Evolutionary conservation across 2,888 invertebrate species (phyloP), one percentile per base, ranked within the genome.

Genomic region (Dromius quadrimaculatus): DNA sequence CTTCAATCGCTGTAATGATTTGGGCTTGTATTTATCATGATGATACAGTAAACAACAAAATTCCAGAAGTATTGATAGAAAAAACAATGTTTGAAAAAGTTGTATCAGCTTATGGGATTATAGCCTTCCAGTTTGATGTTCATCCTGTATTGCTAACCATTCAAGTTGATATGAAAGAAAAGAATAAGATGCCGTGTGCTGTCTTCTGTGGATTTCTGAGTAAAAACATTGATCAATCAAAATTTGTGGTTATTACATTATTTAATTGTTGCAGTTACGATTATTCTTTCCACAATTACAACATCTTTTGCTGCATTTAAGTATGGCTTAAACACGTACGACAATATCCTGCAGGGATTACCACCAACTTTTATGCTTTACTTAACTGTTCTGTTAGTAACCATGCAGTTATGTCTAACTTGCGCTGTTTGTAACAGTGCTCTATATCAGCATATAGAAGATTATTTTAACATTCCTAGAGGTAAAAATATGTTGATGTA

Each of bases 101-200:
- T 23, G 81, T 90, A 0, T 85, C 84, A 20, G 88, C 89, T 0
- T 91, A 90, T 73, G 90, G 90, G 45, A 87, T 90, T 36, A 81
- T 90, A 65, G 87, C 89, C 1, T 91, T 90, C 77, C 90, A 90
- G 82, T 93, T 92, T 76, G 93, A 94, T 79, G 89, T 94, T 68
- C 93, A 93, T 82, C 93, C 93, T 0, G 89, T 91, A 78, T 86
- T 97, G 77, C 87, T 96, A 74, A 96, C 95, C 0, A 90, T 97
- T 59, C 96, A 96, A 84, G 92, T 95, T 73, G 96, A 97, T 80
- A 97, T 97, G 96, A 87, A 87, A 73, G 87, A 92, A 73, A 92
- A 92, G 73, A 83, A 85, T 1, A 88, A 91, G 76, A 89, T 96
- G 73, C 87, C 89, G 74, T 84, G 85, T 76, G 92, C 94, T 0